phyloP scores from a whole-genome alignment of 1,140 invertebrate genomes.

The Octopus sinensis region DNA sequence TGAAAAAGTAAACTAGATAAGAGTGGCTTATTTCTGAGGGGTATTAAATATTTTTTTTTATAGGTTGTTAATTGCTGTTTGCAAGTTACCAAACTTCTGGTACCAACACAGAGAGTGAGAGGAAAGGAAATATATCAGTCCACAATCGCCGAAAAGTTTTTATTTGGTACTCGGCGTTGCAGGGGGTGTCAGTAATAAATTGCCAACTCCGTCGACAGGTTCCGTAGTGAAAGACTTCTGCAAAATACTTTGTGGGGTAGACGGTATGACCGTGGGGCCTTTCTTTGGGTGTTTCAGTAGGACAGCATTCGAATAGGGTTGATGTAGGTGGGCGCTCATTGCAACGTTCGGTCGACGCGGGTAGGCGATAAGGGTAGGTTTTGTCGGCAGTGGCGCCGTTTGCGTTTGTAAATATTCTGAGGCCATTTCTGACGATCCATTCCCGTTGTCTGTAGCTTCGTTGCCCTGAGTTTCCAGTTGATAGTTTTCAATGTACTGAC shows the following conservation, averaged over 20 bases:
- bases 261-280: not conserved
- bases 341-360: not conserved
- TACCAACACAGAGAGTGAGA: too few species aligned
- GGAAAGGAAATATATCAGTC: too few species aligned
- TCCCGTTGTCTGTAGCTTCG: not conserved
- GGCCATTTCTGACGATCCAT: not conserved
- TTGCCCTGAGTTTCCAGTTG: not conserved
- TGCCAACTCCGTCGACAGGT: slow-evolving; percentile 9
- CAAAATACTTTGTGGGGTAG: not conserved
- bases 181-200: slow-evolving; percentile 1
- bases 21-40: too few species aligned
- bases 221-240: not conserved
- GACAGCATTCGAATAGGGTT: not conserved
- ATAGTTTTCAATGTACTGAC: not conserved
- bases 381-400: not conserved
- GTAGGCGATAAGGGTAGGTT: not conserved
- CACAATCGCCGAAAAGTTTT: too few species aligned
- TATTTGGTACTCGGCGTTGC: not conserved
- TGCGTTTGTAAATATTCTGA: not conserved
- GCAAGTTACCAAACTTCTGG: too few species aligned
- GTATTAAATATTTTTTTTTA: too few species aligned
- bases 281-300: not conserved
- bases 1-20: too few species aligned
- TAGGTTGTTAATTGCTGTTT: too few species aligned
- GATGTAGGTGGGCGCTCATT: not conserved